A percentile compares a stretch with the other conserved stretches of the same genome.
phyloP scores from a whole-genome alignment of 2,797 vertebrate genomes.

The Esox masquinongy region DNA sequence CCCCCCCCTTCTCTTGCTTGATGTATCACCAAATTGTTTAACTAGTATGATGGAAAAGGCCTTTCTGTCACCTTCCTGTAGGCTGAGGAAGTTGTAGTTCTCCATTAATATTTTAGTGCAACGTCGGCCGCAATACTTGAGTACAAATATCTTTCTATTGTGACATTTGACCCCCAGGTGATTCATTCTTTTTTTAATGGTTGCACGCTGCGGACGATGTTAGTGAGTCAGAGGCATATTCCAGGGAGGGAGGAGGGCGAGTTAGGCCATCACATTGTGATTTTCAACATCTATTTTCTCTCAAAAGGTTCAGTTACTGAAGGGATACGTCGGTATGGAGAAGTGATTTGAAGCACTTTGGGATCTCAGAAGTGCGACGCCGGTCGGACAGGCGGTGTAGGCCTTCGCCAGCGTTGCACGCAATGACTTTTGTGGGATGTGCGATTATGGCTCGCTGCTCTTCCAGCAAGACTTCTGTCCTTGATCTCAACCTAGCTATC shows the following conservation, averaged over 20 bases:
- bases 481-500: no score
- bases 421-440: no score
- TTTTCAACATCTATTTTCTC: neutral
- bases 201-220: neutral
- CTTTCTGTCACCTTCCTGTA: slow-evolving; percentile 47
- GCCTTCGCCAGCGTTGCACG: no score
- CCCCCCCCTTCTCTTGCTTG: slow-evolving; percentile 22
- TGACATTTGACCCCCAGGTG: neutral
- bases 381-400: no score
- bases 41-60: slow-evolving; percentile 24
- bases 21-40: slow-evolving; percentile 46
- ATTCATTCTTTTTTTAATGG: neutral
- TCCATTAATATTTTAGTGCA: neutral
- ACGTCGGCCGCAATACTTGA: neutral
- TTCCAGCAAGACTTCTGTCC: no score
- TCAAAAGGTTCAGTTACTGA: neutral
- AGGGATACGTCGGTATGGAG: neutral
- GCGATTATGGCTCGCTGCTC: no score
- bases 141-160: neutral
- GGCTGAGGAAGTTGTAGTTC: slow-evolving; percentile 23
- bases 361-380: neutral
- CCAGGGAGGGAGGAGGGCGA: neutral
- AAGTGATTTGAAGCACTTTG: neutral
- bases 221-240: neutral
- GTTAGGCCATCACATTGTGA: neutral